These are phyloP conservation scores for Notiomystis cincta DNA, from an alignment of 2,113 vertebrate species.

Conservation along the genomic window DNA sequence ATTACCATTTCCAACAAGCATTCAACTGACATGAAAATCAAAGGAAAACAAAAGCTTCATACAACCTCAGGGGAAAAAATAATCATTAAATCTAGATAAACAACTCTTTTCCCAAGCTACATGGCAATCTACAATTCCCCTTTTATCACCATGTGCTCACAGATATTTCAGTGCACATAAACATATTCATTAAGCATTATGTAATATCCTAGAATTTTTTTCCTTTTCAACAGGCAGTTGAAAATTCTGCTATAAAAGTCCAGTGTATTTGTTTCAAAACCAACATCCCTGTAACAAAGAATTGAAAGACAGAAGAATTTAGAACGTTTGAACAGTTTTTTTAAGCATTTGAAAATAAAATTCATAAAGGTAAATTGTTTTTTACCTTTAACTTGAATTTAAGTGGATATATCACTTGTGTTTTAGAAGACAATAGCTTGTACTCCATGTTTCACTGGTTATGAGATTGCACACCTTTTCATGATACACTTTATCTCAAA, in stretches of 20 bases:
- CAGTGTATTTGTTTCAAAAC: neutral
- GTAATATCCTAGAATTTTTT: neutral
- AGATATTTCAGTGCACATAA: neutral
- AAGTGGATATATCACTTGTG: slow-evolving; percentile 72
- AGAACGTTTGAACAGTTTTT: neutral
- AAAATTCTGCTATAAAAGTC: neutral
- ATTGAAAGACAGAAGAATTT: neutral
- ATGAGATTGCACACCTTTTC: slow-evolving; percentile 71
- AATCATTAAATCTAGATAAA: neutral
- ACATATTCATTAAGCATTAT: neutral
- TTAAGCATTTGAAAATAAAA: neutral
- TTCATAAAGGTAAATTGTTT: slow-evolving; percentile 25
- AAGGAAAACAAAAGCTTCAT: neutral
- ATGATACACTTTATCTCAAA: slow-evolving; percentile 76
- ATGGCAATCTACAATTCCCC: neutral
- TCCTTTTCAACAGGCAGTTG: neutral
- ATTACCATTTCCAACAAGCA: neutral
- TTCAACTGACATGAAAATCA: neutral
- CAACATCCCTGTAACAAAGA: neutral
- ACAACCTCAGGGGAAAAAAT: neutral
- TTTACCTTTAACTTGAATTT: slow-evolving; percentile 38
- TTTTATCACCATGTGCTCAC: neutral
- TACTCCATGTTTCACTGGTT: slow-evolving; percentile 67
- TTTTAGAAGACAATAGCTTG: slow-evolving; percentile 73
- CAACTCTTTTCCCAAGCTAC: neutral